Evolutionary conservation across 2,113 vertebrate species (phyloP), one percentile per base, ranked within the genome.

Genomic region (Rhabdomys dilectus): DNA sequence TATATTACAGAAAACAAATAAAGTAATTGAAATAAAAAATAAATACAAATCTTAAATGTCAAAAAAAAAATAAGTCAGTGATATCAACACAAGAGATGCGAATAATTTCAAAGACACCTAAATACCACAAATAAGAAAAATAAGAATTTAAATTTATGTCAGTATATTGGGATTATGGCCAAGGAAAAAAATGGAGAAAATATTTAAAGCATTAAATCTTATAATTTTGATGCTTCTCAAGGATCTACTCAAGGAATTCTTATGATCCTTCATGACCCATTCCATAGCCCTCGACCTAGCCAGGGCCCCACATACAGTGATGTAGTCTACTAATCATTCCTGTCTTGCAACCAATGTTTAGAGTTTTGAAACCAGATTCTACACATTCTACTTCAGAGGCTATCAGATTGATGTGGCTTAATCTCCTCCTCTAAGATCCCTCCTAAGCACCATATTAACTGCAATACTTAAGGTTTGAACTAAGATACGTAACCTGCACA

Each of bases 1-100:
- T 45, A 45, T 45, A 45, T 45, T 45, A 45, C 45, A 45, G 22
- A 76, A 45, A 76, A 45, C 6, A 75, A 42, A 45, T 45, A 45
- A 45, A 42, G 12, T 24, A 73, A 75, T 4, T 73, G 29, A 64
- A 29, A 29, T 22, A 4, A 72, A 84, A 26, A 80, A 16, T 10
- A 82, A 96, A 24, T 64, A 26, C 7, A 66, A 89, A 94, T 78
- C 56, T 86, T 80, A 91, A 85, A 21, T 66, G 53, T 11, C 68
- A 2, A 64, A 77, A 2, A 64, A 77, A 24, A 96, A 94, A 48
- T 58, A 76, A 60, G 9, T 62, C 36, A 81, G 36, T 58, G n/a
- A 95, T 6, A 31, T 62, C 22, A 88, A 82, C 5, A 70, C 3
- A 81, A 36, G 4, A 36, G 42, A 70, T 48, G 4, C 86, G 34